Base-by-base conservation (phyloP, 1,140 invertebrate species). In the Rhysida immarginata region DNA sequence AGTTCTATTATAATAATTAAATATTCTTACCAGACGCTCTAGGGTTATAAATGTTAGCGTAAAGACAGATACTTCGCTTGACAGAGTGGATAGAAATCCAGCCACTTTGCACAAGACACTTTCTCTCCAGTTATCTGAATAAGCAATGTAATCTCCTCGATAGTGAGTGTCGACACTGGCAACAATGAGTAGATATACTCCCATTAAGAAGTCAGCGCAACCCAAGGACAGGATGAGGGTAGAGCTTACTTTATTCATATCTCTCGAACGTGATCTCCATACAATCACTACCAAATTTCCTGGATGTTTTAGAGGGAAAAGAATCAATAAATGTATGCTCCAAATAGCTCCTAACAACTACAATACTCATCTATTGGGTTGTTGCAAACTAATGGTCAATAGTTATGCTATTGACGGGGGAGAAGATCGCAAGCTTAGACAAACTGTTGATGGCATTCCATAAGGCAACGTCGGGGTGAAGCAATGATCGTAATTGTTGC, bases 71-170 rank as follows among this genome's bases (percentile, higher is more conserved):
- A 68, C 49, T 52, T 68, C 67, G 61, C 67, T 69, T 23, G 67
- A 69, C 52, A 73, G 65, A 8, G 73, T 75, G 1, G 72, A 72
- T 21, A 75, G 62, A 59, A 75, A 70, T 5, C 73, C 74, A n/a
- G 69, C 70, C 48, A 72, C 63, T 53, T 67, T 66, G 62, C 74
- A 75, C 20, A 72, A 60, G 16, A 58, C 60, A 57, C 69, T 71
- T 25, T 64, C 56, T n/a, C 69, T 64, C 74, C 74, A 75, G 41
- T 62, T 55, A 59, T 68, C 62, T 24, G 70, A 69, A 52, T 71
- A 62, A 26, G 68, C 63, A 46, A 72, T 71, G 60, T 75, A 75
- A 27, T 65, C 60, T 1, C 71, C 71, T 23, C 72, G 66, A 58
- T 73, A 75, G 56, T 71, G 65, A 2, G 65, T 58, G 59, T 72